Percentiles rank a stretch among this genome's conserved stretches.
Conservation (phyloP, 2,113 vertebrate genomes). For the Gasterosteus nipponicus region DNA sequence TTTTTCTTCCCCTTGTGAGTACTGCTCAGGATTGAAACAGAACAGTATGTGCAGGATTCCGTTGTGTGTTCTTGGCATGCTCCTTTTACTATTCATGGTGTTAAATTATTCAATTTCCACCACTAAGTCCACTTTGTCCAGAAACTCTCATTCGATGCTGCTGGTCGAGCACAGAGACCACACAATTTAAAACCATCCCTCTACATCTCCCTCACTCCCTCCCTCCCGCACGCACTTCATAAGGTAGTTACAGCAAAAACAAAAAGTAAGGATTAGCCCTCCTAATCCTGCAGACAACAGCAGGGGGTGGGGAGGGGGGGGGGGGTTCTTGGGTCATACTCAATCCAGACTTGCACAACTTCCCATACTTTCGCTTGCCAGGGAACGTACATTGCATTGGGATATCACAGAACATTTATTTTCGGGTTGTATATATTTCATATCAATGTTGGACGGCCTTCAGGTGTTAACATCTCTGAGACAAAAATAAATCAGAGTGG, state of each 20-base stretch:
- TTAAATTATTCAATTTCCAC: background rate
- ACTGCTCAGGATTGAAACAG: background rate
- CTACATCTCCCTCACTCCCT: background rate
- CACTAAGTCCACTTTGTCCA: background rate
- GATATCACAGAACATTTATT: conserved; percentile 12
- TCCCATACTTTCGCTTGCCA: conserved; percentile 13
- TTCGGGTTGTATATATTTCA: conserved; percentile 20
- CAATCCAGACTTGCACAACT: conserved; percentile 26
- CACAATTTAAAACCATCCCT: background rate
- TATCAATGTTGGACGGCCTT: conserved; percentile 34
- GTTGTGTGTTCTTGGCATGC: background rate
- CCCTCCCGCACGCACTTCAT: background rate
- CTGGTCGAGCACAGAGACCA: background rate
- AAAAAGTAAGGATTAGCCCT: conserved; percentile 8
- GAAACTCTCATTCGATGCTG: background rate
- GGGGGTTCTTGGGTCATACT: conserved; percentile 3
- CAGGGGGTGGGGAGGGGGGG: background rate
- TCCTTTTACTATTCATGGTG: background rate
- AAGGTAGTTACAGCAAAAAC: background rate
- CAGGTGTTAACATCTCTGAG: conserved; percentile 17
- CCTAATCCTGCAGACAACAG: conserved; percentile 15
- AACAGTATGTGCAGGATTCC: background rate
- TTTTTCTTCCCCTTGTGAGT: background rate
- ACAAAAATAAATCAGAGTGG: conserved; percentile 29
- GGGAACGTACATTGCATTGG: conserved; percentile 18